Evolutionary conservation across 2,797 vertebrate genomes (phyloP), one percentile per base, ranked within the genome.

Genomic region (Lemur catta): DNA sequence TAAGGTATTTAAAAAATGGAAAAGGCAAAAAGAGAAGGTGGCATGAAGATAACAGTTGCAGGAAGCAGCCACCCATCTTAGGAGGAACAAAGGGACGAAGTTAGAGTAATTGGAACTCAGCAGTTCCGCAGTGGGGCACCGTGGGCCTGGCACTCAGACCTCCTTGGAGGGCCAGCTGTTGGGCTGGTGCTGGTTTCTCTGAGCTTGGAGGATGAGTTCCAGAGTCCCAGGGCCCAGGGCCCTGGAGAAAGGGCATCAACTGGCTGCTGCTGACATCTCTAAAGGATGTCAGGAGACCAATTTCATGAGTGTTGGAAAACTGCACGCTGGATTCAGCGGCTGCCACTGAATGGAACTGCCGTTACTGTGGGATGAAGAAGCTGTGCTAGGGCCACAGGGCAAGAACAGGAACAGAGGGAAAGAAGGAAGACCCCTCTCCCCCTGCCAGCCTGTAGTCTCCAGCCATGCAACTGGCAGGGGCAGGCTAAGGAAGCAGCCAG

Each of bases 311-410:
- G 1, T 2, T 61, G 10, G 48, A 46, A 61, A 84, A n/a, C 7
- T 63, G 48, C 7, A 8, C 2, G 7, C 18, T 79, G 14, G 8
- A 33, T 50, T 46, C 9, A 48, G 4, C 6, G 3, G 43, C 57
- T 41, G 26, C 33, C 35, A 2, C 33, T 35, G 30, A 38, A 28
- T 50, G 55, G 84, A 71, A 35, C 14, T 52, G 43, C 65, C 14
- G 12, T 18, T 18, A 71, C 35, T 38, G 4, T 15, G 30, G 43
- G 41, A 41, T 10, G 9, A 82, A 59, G 6, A 14, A 8, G 1
- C 33, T 90, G n/a, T 33, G 7, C 43, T 14, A 20, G 7, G 17
- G 38, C 7, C 2, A 24, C 41, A 13, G 0, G 0, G 24, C 9
- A 78, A 65, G 78, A 33, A 50, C 41, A 24, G 33, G 35, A 89